Evolutionary conservation across 2,113 vertebrate species (phyloP).

Genomic region (Pachyramphus minor): DNA sequence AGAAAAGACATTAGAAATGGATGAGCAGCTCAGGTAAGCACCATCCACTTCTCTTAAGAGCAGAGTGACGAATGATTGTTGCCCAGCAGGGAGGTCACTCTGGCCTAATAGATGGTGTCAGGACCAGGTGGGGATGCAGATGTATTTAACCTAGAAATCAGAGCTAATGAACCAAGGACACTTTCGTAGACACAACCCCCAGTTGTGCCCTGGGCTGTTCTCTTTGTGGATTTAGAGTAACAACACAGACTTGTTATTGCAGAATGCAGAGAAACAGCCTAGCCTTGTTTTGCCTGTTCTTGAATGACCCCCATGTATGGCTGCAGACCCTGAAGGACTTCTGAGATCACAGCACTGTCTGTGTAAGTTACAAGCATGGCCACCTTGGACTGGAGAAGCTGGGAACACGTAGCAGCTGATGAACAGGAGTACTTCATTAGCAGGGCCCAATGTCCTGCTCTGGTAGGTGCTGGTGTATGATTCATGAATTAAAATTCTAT

Average conservation of each 20-base stretch:
- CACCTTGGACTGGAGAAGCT: background rate
- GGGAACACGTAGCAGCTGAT: background rate
- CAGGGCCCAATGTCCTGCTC: background rate
- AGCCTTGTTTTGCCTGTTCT: background rate
- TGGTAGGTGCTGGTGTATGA: background rate
- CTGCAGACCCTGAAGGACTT: background rate
- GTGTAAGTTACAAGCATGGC: background rate
- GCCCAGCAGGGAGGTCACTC: background rate
- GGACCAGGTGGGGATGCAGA: background rate
- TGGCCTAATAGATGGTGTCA: background rate
- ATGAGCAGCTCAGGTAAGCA: background rate
- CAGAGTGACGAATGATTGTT: background rate
- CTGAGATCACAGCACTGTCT: background rate
- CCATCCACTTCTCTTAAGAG: background rate
- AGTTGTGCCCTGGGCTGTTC: background rate
- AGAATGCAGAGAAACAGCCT: background rate
- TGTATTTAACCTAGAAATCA: background rate
- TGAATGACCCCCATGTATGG: accelerated
- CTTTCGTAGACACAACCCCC: background rate
- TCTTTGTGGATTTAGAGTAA: background rate
- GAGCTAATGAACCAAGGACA: background rate
- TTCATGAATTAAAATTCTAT: background rate
- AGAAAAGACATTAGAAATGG: background rate
- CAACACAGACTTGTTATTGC: no score
- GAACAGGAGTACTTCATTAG: background rate